phyloP scores from a whole-genome alignment of 2,113 vertebrate genomes.

The Natator depressus region DNA sequence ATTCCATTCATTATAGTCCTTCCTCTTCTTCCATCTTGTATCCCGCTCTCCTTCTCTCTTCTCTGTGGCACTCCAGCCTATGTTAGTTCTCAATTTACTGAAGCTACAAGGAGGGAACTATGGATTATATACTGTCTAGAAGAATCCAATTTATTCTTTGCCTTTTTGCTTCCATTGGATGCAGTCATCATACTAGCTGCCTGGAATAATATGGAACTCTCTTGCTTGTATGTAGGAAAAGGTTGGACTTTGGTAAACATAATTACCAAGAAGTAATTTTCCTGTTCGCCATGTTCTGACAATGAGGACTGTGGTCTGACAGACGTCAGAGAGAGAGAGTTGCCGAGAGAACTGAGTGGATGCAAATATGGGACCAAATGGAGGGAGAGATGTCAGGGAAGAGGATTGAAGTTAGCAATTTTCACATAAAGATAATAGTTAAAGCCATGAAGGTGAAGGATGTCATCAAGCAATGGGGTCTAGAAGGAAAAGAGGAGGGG shows the following conservation, averaged over 20 bases:
- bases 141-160: not conserved
- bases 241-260: not conserved
- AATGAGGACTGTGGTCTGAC: not conserved
- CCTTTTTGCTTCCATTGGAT: not conserved
- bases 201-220: not conserved
- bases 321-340: not conserved
- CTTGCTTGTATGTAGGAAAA: not conserved
- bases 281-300: not conserved
- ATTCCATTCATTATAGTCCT: not conserved
- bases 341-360: not conserved
- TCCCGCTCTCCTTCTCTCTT: not conserved
- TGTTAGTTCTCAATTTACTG: not conserved
- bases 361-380: not conserved
- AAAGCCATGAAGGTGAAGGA: not conserved
- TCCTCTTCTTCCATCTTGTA: not conserved
- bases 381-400: not conserved
- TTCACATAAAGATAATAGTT: not conserved
- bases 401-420: not conserved
- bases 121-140: not conserved
- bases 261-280: not conserved
- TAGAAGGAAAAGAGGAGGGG: not conserved
- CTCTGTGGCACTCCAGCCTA: not conserved
- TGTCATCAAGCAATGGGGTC: not conserved
- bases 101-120: not conserved
- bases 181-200: not conserved